Percentiles rank a stretch among this genome's conserved stretches.
Conservation (phyloP, 2,888 invertebrate genomes). For the Cephus rjabovi region DNA sequence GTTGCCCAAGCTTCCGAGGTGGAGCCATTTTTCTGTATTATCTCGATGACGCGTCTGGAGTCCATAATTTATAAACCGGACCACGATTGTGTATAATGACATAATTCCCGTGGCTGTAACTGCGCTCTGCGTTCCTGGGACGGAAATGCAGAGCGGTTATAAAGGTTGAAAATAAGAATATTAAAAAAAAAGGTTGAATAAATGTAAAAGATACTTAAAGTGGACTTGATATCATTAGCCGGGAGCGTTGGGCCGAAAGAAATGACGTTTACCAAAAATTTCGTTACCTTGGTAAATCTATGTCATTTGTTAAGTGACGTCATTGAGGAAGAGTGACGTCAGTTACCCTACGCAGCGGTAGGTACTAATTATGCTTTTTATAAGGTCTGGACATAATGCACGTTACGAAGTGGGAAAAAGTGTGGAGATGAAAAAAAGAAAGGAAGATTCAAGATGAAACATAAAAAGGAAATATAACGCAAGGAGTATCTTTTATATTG, state of each 20-base stretch:
- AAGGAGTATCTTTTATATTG: not conserved
- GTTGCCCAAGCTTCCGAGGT: conserved; percentile 40
- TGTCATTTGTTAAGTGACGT: not conserved
- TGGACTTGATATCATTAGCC: not conserved
- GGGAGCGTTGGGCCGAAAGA: not conserved
- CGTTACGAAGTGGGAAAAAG: conserved; percentile 1
- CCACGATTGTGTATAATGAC: conserved; percentile 48
- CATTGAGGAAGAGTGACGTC: not conserved
- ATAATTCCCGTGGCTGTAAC: conserved; percentile 41
- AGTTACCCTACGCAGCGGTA: conserved; percentile 37
- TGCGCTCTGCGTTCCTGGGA: not conserved
- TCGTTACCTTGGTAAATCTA: not conserved
- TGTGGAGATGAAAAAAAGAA: conserved; percentile 5
- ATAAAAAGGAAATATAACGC: not conserved
- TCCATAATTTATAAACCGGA: conserved; percentile 52
- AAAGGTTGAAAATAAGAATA: not conserved
- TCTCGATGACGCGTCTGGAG: conserved; percentile 52
- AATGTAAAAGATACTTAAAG: not conserved
- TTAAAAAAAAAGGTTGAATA: not conserved
- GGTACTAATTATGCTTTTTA: conserved; percentile 45
- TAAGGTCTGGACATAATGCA: conserved; percentile 32
- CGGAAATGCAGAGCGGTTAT: not conserved
- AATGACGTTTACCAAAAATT: not conserved
- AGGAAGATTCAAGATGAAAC: conserved; percentile 5
- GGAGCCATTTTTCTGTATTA: conserved; percentile 59